Evolutionary conservation across 2,888 invertebrate genomes (phyloP), one percentile per base, ranked within the genome.

Genomic region (Drosophila suboccidentalis): DNA sequence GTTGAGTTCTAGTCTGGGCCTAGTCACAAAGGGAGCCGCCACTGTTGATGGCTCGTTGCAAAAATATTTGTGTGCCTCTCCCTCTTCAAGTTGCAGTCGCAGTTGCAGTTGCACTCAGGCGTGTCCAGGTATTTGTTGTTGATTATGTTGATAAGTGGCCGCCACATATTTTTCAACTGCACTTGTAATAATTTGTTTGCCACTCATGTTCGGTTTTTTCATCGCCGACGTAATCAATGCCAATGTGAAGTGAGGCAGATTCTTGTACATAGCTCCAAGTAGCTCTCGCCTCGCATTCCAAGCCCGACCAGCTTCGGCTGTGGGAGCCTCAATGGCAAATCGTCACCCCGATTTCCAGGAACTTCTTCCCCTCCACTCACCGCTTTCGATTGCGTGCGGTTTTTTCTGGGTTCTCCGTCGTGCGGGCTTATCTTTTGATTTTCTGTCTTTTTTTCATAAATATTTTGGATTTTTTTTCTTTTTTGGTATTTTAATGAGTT

Each of bases 181-280:
- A 86, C 89, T 85, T 86, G 86, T 87, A 86, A 89, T 89, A 86
- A 89, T 86, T 86, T 89, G 89, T 89, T 87, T 89, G 88, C 89
- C 86, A 86, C 89, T 89, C 89, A 85, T 78, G 87, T 75, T 67
- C 47, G 46, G 49, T 62, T 36, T 32, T 62, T 29, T 49, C 29
- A 6, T 39, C 15, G 50, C 60, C 53, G n/a, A 22, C 65, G 78
- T 75, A 80, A 80, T 81, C 79, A 81, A 83, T 75, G 82, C 75
- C 73, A 59, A 72, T 79, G 69, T 71, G 75, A 73, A 73, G 73
- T 60, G 66, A 57, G 57, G 46, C 62, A 58, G 43, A 49, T 59
- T 62, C 49, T 50, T 54, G 44, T 34, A 22, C 22, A 22, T 22
- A n/a, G 43, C 50, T 46, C 19, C 22, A 41, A 39, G 43, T 47